Evolutionary conservation across 23 tunicate genomes (phyloP).

Genomic region (Botrylloides violaceus): DNA sequence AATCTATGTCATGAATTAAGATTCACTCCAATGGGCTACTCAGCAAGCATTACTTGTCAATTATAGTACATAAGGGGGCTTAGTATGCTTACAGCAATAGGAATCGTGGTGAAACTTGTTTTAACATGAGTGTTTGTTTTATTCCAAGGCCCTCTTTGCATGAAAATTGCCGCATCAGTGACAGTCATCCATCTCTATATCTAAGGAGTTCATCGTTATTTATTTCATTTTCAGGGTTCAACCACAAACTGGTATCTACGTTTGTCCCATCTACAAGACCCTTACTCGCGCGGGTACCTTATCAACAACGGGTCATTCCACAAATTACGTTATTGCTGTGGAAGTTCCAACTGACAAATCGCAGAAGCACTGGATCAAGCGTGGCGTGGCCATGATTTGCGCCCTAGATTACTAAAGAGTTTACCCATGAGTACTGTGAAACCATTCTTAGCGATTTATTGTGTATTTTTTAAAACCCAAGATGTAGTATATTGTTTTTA

Average conservation of each 20-base stretch:
- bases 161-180: too few species aligned
- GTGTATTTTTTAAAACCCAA: not conserved
- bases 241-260: slow-evolving; percentile 67
- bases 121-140: too few species aligned
- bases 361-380: slow-evolving; percentile 93
- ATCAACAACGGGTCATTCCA: slow-evolving; percentile 99
- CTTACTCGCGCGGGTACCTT: slow-evolving; percentile 94
- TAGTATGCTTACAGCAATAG: too few species aligned
- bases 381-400: slow-evolving; percentile 97
- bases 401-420: slow-evolving; percentile 94
- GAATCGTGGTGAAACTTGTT: too few species aligned
- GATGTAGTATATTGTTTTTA: not conserved
- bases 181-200: not conserved
- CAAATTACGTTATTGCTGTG: slow-evolving; percentile 98
- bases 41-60: too few species aligned
- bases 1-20: too few species aligned
- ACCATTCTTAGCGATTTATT: too few species aligned
- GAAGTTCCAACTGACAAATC: slow-evolving; percentile 91
- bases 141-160: too few species aligned
- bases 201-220: not conserved
- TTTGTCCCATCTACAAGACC: slow-evolving; percentile 98
- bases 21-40: too few species aligned
- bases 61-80: too few species aligned
- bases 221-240: slow-evolving; percentile 25
- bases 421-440: too few species aligned